phyloP scores from a whole-genome alignment of 2,113 vertebrate species.

The Chascanopsetta lugubris region DNA sequence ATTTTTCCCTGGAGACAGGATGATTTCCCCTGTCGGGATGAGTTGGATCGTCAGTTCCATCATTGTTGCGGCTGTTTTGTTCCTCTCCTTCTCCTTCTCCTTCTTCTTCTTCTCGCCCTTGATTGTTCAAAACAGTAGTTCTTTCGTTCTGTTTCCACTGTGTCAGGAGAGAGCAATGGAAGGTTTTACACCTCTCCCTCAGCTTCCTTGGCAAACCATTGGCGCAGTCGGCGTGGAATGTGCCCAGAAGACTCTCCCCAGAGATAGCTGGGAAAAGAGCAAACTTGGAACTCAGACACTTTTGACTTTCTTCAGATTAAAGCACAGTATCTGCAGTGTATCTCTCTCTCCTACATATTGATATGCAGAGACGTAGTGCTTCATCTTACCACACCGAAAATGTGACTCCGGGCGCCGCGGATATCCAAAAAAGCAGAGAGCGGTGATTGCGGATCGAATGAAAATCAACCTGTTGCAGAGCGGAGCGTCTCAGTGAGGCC shows the following conservation, averaged over 20 bases:
- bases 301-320: background rate
- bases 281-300: background rate
- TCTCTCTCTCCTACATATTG: background rate
- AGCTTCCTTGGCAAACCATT: slow-evolving; percentile 9
- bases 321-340: too few species aligned
- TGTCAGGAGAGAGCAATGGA: background rate
- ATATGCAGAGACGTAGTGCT: background rate
- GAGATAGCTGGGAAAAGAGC: slow-evolving; percentile 15
- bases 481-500: slow-evolving; percentile 47
- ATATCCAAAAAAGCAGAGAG: background rate
- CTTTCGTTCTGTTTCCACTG: background rate
- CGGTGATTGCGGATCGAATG: background rate
- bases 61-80: slow-evolving; percentile 32
- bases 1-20: slow-evolving; percentile 71
- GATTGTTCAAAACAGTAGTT: background rate
- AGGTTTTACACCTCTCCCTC: background rate
- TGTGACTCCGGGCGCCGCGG: background rate
- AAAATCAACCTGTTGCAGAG: slow-evolving; percentile 70
- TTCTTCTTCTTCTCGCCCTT: background rate
- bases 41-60: slow-evolving; percentile 77
- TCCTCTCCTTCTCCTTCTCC: background rate
- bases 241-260: background rate
- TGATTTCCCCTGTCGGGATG: slow-evolving; percentile 76
- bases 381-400: slow-evolving; percentile 10
- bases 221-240: background rate